Base-by-base conservation (phyloP, 2,888 invertebrate species). In the Tachystola acroxantha region DNA sequence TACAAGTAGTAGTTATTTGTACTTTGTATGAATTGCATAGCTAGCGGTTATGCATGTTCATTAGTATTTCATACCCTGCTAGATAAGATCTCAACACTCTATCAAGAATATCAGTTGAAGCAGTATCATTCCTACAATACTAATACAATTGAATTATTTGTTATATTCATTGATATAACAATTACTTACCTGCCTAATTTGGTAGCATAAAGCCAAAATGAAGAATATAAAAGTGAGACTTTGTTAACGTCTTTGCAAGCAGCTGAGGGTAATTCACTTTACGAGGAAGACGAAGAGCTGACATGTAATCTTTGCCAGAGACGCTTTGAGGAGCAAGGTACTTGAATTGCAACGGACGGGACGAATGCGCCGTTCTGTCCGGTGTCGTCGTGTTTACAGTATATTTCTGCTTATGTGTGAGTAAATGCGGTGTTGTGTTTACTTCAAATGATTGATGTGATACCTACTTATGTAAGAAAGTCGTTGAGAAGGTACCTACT, bases 271-370 rank as follows among this genome's bases (percentile, higher is more conserved):
- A 78, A 78, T 68, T 87, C 88, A 76, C 87, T 89, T 85, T 87
- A 88, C 80, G 86, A 89, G 78, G 89, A 90, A 85, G 89, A 89
- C 75, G 89, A 89, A 88, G 90, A 89, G 84, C 88, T 89, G 82
- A 90, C 89, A 88, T 92, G 92, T 86, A 91, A 91, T 81, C 91
- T 92, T 88, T 92, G 92, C 89, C 91, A 91, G 89, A 91, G 91
- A 88, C 91, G 91, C 77, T 92, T 91, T 90, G 91, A 91, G 86
- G 91, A 91, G 88, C 91, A 92, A 92, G 92, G 91, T 92, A 91
- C 89, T 82, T 76, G 64, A 76, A 73, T 66, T 63, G 67, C 72
- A 64, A 68, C 70, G 76, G 74, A 59, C 55, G 61, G 56, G 13
- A 75, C 67, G 63, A 16, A 62, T 57, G 53, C 63, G 62, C 68